Conservation (phyloP, 2,888 invertebrate genomes). For the Mechanitis mazaeus region DNA sequence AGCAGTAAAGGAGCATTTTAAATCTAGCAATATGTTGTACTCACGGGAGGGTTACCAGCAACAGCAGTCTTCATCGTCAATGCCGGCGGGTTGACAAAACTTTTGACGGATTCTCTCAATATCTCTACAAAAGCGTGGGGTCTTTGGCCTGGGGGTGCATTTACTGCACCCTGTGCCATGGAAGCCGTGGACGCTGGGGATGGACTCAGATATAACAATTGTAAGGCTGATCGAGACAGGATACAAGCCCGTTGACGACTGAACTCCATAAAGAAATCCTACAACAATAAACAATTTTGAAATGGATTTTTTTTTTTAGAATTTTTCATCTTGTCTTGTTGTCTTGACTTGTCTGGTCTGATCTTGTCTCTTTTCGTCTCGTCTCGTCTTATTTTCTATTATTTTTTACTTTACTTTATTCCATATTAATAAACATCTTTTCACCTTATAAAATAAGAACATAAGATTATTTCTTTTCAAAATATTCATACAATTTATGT, state of each 20-base stretch:
- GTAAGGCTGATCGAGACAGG: constrained; percentile 92
- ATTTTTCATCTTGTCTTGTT: too few species aligned
- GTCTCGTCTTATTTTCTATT: too few species aligned
- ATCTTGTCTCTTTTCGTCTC: too few species aligned
- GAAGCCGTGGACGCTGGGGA: constrained; percentile 59
- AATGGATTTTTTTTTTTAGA: constrained; percentile 3
- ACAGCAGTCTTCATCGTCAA: constrained; percentile 85
- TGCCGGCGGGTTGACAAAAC: constrained; percentile 93
- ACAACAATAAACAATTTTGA: constrained; percentile 19
- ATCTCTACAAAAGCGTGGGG: constrained; percentile 82
- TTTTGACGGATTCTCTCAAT: constrained; percentile 88
- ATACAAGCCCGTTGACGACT: constrained; percentile 93
- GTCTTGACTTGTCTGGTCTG: too few species aligned
- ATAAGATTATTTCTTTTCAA: too few species aligned
- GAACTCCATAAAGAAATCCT: constrained; percentile 96
- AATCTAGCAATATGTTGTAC: constrained; percentile 7
- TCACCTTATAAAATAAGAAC: too few species aligned
- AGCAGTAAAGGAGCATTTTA: too few species aligned
- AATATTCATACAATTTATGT: too few species aligned
- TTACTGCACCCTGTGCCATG: constrained; percentile 49
- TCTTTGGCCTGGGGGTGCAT: constrained; percentile 42
- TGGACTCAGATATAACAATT: constrained; percentile 83
- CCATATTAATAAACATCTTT: too few species aligned
- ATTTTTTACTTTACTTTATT: too few species aligned
- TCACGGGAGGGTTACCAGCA: constrained; percentile 80